Evolutionary conservation across 2,888 invertebrate genomes (phyloP).

Genomic region (Calameuta pallipes): DNA sequence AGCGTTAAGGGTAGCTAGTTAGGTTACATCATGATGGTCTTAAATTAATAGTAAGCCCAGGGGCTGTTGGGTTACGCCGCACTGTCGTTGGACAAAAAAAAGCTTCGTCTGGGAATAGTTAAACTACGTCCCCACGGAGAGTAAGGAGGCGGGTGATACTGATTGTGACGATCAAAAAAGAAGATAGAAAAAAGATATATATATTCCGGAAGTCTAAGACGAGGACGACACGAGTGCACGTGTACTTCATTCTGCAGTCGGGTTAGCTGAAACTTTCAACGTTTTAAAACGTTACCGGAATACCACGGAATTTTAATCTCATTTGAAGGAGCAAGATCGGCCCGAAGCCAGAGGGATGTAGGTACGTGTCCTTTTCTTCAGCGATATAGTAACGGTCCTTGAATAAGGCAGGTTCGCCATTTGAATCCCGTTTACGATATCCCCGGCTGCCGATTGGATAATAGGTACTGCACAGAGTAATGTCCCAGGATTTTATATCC

Average conservation of each 20-base stretch:
- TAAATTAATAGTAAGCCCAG: slow-evolving; percentile 31
- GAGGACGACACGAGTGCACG: neutral
- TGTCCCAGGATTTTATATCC: neutral
- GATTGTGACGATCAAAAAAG: neutral
- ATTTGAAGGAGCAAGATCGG: neutral
- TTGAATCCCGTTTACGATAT: neutral
- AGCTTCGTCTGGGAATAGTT: neutral
- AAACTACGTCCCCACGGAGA: slow-evolving; percentile 4
- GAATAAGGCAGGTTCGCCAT: neutral
- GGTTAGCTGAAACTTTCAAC: neutral
- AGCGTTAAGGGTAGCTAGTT: slow-evolving; percentile 44
- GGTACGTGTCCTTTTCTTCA: neutral
- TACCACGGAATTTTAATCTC: slow-evolving; percentile 42
- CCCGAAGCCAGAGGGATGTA: neutral
- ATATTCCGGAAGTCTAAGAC: neutral
- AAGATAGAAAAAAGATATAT: neutral
- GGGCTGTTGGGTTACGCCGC: neutral
- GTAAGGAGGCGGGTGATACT: slow-evolving; percentile 5
- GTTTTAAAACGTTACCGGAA: slow-evolving; percentile 20
- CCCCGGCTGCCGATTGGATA: neutral
- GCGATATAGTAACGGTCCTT: neutral
- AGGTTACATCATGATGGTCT: slow-evolving; percentile 29
- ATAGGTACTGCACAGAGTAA: neutral
- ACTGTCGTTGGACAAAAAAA: neutral
- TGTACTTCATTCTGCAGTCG: neutral